Evolutionary conservation across 2,797 vertebrate species (phyloP), one percentile per base, ranked within the genome.

Genomic region (Toxotes lorentzi): DNA sequence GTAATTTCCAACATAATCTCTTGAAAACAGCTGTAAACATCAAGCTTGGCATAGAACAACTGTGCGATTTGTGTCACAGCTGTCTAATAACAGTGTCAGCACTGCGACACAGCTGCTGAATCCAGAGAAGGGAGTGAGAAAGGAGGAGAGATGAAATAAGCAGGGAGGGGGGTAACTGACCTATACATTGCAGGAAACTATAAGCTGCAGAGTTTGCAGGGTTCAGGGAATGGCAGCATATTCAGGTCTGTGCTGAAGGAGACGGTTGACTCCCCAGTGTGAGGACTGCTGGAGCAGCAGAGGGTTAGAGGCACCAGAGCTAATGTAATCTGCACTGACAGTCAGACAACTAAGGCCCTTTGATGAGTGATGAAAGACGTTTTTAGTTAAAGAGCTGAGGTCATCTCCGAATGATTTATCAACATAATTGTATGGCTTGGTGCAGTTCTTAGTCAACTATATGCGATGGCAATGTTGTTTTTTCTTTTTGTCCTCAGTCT

Each of bases 261-360:
- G 77, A 71, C 54, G 70, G 61, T 73, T 64, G 53, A 51, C 71
- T 78, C 73, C 76, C 72, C 50, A 43, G 69, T 74, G 71, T 73
- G 64, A 78, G 41, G 53, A 50, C 59, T 75, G 73, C 63, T 54
- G 67, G 70, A 84, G 69, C 67, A 79, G 67, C 71, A 51, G 63
- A 64, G 59, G 57, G 63, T 86, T 75, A 47, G 62, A 70, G 48
- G n/a, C 70, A 74, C 30, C 27, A 34, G 50, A 85, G 78, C 66
- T 87, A 64, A 83, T 74, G 38, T 88, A 77, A 90, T 90, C 63
- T 67, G n/a, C 69, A 60, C 47, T 83, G 89, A 89, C 86, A 87
- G 76, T 43, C 54, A 58, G 69, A 81, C 30, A 85, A 74, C 54
- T 59, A 63, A 70, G 51, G 62, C 76, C 58, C 14, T 82, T 68